Evolutionary conservation across 2,797 vertebrate species (phyloP).

Genomic region (Merluccius polli): DNA sequence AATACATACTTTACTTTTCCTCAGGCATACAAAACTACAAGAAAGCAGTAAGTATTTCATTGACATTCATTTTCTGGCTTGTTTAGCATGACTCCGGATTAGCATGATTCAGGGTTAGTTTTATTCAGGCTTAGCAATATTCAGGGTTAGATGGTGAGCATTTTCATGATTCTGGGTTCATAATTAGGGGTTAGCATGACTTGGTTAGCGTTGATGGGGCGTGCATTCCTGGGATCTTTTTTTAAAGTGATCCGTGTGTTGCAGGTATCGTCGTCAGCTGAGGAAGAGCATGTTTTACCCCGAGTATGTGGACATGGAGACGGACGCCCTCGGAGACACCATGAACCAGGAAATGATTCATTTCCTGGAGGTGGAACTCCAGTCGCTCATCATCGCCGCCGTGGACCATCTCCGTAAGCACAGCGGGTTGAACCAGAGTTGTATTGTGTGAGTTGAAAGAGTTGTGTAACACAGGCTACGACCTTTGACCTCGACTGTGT

Average conservation of each 20-base stretch:
- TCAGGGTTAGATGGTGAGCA: background rate
- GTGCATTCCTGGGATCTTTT: background rate
- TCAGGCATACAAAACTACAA: constrained; percentile 64
- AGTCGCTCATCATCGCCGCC: constrained; percentile 36
- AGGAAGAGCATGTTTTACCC: constrained; percentile 66
- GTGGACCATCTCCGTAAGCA: constrained; percentile 60
- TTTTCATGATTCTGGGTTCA: background rate
- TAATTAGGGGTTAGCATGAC: background rate
- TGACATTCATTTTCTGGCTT: background rate
- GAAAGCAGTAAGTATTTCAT: constrained; percentile 62
- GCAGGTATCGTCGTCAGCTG: constrained; percentile 59
- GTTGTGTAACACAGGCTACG: background rate
- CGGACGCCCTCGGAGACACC: constrained; percentile 45
- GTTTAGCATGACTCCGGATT: background rate
- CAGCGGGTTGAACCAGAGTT: background rate
- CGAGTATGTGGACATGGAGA: constrained; percentile 59
- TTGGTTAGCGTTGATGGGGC: no score
- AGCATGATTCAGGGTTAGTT: background rate
- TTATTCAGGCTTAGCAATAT: background rate
- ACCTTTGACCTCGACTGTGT: background rate
- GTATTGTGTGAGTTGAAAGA: no score
- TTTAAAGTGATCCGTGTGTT: background rate
- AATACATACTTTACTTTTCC: constrained; percentile 14
- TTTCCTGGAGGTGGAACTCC: constrained; percentile 56
- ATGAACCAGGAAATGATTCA: constrained; percentile 67